Evolutionary conservation across 1,140 invertebrate genomes (phyloP).

Genomic region (Pseudoatta argentina): DNA sequence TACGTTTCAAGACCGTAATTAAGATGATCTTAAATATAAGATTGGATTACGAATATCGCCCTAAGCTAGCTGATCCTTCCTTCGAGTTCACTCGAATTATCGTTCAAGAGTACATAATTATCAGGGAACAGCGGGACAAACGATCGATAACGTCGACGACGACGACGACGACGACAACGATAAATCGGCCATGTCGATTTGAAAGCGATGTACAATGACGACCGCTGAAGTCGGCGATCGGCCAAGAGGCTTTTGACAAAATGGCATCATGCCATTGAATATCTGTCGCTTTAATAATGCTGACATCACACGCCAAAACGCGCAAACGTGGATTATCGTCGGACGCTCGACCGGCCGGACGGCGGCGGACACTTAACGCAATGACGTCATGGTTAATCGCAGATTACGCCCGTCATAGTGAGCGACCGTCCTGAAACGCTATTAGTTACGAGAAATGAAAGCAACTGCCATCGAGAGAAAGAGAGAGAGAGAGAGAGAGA

Average conservation of each 20-base stretch:
- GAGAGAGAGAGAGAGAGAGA: not conserved
- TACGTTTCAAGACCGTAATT: not conserved
- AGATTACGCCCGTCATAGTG: slow-evolving; percentile 41
- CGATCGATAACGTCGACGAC: not conserved
- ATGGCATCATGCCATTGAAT: slow-evolving; percentile 1
- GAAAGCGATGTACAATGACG: not conserved
- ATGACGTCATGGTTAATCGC: slow-evolving; percentile 59
- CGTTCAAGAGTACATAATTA: not conserved
- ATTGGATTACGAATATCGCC: not conserved
- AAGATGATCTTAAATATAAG: not conserved
- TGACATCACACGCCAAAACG: slow-evolving; percentile 44
- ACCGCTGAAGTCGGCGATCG: not conserved
- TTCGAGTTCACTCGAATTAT: not conserved
- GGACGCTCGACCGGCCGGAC: slow-evolving; percentile 6
- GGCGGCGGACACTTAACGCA: slow-evolving; percentile 41
- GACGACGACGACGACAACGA: not conserved
- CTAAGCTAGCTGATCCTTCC: not conserved
- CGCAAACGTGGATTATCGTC: slow-evolving; percentile 2
- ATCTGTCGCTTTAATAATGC: not conserved
- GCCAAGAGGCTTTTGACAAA: slow-evolving; percentile 3
- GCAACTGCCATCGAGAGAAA: not conserved
- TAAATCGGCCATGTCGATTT: not conserved
- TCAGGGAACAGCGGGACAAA: not conserved
- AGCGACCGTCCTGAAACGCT: slow-evolving; percentile 21
- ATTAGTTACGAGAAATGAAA: slow-evolving; percentile 23